Percentiles rank a stretch among this genome's conserved stretches.
These are phyloP conservation scores for Oppia nitens DNA, from an alignment of 1,140 invertebrate species.

Conservation along the genomic window DNA sequence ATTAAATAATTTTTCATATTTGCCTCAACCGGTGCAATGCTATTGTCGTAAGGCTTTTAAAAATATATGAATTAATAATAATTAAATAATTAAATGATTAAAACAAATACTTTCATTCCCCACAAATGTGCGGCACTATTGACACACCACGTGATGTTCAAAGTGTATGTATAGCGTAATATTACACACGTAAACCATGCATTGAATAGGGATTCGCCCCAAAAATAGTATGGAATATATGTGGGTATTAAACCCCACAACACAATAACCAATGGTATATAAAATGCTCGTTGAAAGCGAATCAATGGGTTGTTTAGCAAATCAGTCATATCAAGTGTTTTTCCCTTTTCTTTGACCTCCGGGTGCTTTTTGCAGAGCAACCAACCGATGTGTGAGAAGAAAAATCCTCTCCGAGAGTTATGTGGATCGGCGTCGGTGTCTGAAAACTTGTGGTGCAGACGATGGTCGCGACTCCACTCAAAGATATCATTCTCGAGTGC, in stretches of 20 bases:
- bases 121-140: neutral
- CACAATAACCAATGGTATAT: conserved; percentile 57
- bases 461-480: conserved; percentile 84
- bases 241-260: conserved; percentile 73
- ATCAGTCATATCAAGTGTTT: conserved; percentile 69
- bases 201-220: conserved; percentile 60
- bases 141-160: conserved; percentile 67
- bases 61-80: conserved; percentile 20
- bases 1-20: too few species aligned
- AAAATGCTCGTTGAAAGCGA: conserved; percentile 66
- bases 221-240: conserved; percentile 56
- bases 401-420: conserved; percentile 74
- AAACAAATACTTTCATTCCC: neutral
- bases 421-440: conserved; percentile 93
- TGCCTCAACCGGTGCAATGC: neutral
- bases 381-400: conserved; percentile 75
- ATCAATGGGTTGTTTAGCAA: conserved; percentile 69
- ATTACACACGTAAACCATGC: conserved; percentile 65
- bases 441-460: conserved; percentile 84
- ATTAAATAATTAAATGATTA: conserved; percentile 1
- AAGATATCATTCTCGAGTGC: conserved; percentile 64
- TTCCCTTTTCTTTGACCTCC: conserved; percentile 67
- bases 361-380: conserved; percentile 67
- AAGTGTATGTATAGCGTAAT: conserved; percentile 62
- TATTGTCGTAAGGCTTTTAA: neutral